Evolutionary conservation across 2,113 vertebrate species (phyloP).

Genomic region (Cranoglanis bouderius): DNA sequence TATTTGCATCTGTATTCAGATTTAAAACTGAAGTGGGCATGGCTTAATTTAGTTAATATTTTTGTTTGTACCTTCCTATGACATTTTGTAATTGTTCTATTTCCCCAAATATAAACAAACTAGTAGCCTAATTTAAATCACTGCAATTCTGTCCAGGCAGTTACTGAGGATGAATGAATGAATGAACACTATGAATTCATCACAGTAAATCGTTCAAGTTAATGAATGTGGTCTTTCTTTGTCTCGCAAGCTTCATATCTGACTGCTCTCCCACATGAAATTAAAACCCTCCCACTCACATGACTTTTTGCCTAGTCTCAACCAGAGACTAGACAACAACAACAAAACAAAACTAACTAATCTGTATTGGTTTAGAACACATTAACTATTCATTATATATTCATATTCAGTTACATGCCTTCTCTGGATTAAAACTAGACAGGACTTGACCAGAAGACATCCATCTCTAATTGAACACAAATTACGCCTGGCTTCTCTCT

Average conservation of each 20-base stretch:
- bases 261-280: background rate
- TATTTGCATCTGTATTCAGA: background rate
- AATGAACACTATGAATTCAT: background rate
- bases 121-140: background rate
- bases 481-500: background rate
- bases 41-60: background rate
- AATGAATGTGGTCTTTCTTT: background rate
- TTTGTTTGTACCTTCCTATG: background rate
- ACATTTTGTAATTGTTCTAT: background rate
- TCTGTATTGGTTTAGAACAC: background rate
- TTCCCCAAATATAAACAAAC: background rate
- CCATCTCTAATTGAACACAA: constrained; percentile 9
- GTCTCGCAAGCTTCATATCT: background rate
- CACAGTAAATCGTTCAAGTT: background rate
- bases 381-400: background rate
- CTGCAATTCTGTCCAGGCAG: background rate
- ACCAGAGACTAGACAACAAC: no score
- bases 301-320: no score
- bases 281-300: no score
- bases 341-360: background rate
- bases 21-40: background rate
- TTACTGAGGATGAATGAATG: background rate
- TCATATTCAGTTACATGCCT: background rate
- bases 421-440: background rate
- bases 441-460: constrained; percentile 9